These are phyloP conservation scores for Melanostoma mellinum DNA, from an alignment of 2,888 invertebrate species.

Conservation along the genomic window DNA sequence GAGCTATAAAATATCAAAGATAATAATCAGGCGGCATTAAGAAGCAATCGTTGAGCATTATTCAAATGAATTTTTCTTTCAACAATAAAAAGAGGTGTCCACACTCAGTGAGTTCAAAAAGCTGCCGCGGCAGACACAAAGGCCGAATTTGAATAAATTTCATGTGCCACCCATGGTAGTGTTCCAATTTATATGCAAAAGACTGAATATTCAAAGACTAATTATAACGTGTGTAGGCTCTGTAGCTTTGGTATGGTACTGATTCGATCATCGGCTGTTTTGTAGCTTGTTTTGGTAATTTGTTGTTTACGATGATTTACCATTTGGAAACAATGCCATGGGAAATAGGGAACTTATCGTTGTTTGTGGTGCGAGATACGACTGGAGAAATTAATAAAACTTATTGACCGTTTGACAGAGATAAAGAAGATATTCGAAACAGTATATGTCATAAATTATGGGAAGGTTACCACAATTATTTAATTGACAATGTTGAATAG, in stretches of 20 bases:
- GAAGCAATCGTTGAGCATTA: constrained; percentile 57
- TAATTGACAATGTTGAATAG: constrained; percentile 43
- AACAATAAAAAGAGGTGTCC: constrained; percentile 60
- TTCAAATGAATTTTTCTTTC: constrained; percentile 53
- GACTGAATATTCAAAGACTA: constrained; percentile 70
- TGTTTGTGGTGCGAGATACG: constrained; percentile 65
- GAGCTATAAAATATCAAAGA: constrained; percentile 61
- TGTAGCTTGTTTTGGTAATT: constrained; percentile 66
- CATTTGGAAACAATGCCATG: constrained; percentile 55
- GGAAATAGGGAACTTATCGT: constrained; percentile 60
- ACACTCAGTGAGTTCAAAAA: constrained; percentile 47
- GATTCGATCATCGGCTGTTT: constrained; percentile 58
- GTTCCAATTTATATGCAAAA: constrained; percentile 71
- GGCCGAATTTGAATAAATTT: constrained; percentile 62
- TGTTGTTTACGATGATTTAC: constrained; percentile 65
- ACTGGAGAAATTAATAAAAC: constrained; percentile 62
- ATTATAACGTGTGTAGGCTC: constrained; percentile 46
- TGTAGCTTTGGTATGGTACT: constrained; percentile 5
- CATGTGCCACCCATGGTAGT: constrained; percentile 68
- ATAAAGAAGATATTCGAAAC: constrained; percentile 64
- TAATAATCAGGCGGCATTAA: constrained; percentile 63
- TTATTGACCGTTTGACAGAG: constrained; percentile 58
- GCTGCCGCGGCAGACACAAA: constrained; percentile 70
- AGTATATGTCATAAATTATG: constrained; percentile 56
- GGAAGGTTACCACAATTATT: constrained; percentile 64